Evolutionary conservation across 2,113 vertebrate genomes (phyloP).

Genomic region (Chionis minor): DNA sequence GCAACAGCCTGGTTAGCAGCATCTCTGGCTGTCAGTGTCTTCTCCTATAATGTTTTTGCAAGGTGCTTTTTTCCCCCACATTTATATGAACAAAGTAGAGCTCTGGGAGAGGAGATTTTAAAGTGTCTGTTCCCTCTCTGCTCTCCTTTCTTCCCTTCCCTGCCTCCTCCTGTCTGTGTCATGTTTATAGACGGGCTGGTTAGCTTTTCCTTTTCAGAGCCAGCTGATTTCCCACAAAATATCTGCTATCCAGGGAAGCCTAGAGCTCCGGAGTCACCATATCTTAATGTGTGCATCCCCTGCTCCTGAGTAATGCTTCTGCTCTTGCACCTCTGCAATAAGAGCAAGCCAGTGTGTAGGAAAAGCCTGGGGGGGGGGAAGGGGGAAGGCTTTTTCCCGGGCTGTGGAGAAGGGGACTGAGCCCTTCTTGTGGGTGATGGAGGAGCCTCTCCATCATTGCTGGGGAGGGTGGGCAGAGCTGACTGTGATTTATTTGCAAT

Average conservation of each 20-base stretch:
- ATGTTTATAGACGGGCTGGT: neutral
- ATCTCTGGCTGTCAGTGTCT: neutral
- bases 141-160: neutral
- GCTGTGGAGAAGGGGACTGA: neutral
- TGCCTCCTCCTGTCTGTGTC: neutral
- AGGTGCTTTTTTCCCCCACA: neutral
- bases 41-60: neutral
- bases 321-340: neutral
- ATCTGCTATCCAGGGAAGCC: neutral
- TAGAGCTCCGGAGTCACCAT: neutral
- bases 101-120: neutral
- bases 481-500: neutral
- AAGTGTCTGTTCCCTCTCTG: conserved; percentile 1
- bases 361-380: neutral
- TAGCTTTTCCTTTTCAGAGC: neutral
- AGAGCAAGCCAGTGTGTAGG: neutral
- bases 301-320: neutral
- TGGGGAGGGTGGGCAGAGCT: neutral
- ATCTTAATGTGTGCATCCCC: neutral
- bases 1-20: neutral
- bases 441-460: neutral
- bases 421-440: neutral
- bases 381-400: neutral
- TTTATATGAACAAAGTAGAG: conserved; percentile 4
- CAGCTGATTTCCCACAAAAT: neutral